A percentile compares a stretch with the other conserved stretches of the same genome.
phyloP scores from a whole-genome alignment of 2,797 vertebrate species.

The Epinephelus awoara region DNA sequence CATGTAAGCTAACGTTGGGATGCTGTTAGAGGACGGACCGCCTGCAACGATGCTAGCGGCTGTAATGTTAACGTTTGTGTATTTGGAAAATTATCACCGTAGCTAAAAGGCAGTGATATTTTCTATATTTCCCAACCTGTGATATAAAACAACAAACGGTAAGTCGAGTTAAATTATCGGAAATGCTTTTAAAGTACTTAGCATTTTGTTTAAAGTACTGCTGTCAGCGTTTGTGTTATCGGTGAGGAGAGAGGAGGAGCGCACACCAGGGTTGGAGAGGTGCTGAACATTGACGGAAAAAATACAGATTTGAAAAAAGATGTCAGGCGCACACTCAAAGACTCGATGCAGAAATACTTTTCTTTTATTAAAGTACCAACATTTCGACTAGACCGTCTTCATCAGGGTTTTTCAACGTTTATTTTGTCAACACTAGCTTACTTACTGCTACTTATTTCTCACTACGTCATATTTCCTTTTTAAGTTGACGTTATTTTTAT shows the following conservation, averaged over 20 bases:
- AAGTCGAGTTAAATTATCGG: constrained; percentile 30
- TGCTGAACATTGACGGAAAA: too few relatives aligned
- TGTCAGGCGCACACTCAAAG: too few relatives aligned
- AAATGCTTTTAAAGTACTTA: neutral
- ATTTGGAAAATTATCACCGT: neutral
- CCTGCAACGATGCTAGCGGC: constrained; percentile 48
- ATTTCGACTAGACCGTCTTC: too few relatives aligned
- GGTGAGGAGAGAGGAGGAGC: too few relatives aligned
- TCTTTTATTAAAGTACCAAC: too few relatives aligned
- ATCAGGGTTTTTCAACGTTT: too few relatives aligned
- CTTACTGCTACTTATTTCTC: neutral
- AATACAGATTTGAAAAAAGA: too few relatives aligned
- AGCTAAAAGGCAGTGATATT: neutral
- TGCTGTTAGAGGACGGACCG: neutral
- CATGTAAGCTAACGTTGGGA: neutral
- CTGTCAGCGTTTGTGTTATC: too few relatives aligned
- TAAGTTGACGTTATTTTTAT: neutral
- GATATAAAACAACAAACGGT: constrained; percentile 45
- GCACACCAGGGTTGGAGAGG: too few relatives aligned
- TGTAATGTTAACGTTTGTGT: constrained; percentile 3
- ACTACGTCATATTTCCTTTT: neutral
- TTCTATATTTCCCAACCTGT: neutral
- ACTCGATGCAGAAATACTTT: too few relatives aligned
- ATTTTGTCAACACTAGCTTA: neutral
- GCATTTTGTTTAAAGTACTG: neutral